Evolutionary conservation across 2,113 vertebrate genomes (phyloP).

Genomic region (Chaetodon auriga): DNA sequence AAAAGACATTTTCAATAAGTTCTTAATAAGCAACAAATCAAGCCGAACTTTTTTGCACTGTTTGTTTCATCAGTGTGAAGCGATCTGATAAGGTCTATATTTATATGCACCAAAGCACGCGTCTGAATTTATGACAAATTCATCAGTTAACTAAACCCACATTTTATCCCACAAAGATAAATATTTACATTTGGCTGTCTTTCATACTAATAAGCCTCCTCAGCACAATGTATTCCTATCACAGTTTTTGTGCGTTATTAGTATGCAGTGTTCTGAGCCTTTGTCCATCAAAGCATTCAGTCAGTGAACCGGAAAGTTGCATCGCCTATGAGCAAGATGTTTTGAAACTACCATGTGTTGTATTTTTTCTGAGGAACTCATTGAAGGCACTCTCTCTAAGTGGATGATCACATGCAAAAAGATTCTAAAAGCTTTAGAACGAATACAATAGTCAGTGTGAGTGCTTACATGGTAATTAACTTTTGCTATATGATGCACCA

Average conservation of each 20-base stretch:
- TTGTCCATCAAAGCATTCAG: conserved; percentile 13
- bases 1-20: neutral
- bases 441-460: neutral
- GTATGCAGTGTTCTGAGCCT: neutral
- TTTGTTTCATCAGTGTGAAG: neutral
- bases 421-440: neutral
- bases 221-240: neutral
- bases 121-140: neutral
- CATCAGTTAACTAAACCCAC: neutral
- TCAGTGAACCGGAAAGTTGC: neutral
- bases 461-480: neutral
- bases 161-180: neutral
- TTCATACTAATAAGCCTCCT: neutral
- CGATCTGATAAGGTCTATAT: neutral
- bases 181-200: neutral
- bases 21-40: neutral
- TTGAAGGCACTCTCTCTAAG: neutral
- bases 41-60: neutral
- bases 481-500: neutral
- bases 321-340: neutral
- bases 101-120: neutral
- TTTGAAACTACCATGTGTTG: neutral
- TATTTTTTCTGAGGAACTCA: neutral
- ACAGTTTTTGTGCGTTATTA: neutral
- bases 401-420: conserved; percentile 2